Percentiles rank a stretch among this genome's conserved stretches.
Conservation (phyloP, 2,113 vertebrate species). For the Tragelaphus strepsiceros region DNA sequence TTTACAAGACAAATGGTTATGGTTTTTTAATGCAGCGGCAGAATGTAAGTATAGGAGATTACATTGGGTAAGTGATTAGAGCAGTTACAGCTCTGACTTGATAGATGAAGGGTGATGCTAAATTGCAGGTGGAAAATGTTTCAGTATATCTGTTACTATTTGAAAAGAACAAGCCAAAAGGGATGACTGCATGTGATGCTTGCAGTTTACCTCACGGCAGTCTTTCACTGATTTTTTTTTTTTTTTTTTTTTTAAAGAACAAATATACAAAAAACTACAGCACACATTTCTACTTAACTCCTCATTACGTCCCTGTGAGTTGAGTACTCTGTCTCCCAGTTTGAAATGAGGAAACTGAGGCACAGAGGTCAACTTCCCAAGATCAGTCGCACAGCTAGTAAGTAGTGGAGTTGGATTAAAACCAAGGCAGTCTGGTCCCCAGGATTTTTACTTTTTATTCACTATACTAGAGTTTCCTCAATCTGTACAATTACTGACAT, state of each 20-base stretch:
- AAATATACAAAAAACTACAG: background rate
- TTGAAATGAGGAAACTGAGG: constrained; percentile 39
- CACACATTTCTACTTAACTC: background rate
- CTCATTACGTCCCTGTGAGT: background rate
- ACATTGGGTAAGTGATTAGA: background rate
- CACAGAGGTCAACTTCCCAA: background rate
- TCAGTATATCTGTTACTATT: background rate
- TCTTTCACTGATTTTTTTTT: background rate
- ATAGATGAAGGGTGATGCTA: background rate
- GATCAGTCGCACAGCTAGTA: background rate
- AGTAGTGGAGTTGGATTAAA: constrained; percentile 3
- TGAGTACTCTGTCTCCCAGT: background rate
- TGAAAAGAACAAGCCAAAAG: background rate
- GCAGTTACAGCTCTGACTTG: background rate
- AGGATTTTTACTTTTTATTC: background rate
- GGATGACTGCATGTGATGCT: background rate
- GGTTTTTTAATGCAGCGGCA: background rate
- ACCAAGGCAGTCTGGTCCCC: background rate
- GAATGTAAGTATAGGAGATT: background rate
- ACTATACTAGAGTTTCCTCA: background rate
- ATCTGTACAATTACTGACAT: background rate
- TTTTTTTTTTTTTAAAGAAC: background rate
- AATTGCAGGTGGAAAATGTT: background rate
- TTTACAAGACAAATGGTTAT: background rate
- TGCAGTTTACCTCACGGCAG: background rate